A percentile compares a stretch with the other conserved stretches of the same genome.
Conservation (phyloP, 2,888 invertebrate species). For the Leptodirus hochenwartii region DNA sequence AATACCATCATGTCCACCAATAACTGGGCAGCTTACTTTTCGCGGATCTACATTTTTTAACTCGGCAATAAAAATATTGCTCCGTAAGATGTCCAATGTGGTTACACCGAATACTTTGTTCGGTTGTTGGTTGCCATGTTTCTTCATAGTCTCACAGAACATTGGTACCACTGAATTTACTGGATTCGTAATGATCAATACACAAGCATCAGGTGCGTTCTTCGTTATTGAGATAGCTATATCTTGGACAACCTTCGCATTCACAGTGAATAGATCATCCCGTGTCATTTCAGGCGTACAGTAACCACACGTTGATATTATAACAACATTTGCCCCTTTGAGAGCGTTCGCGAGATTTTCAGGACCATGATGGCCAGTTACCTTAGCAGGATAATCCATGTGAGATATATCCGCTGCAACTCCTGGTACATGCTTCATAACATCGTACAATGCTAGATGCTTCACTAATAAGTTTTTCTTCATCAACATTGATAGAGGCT, state of each 20-base stretch:
- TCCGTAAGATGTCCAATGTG: conserved; percentile 85
- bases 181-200: conserved; percentile 30
- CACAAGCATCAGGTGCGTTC: conserved; percentile 27
- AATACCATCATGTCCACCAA: conserved; percentile 91
- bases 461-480: conserved; percentile 71
- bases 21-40: conserved; percentile 67
- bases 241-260: too few relatives aligned
- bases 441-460: conserved; percentile 52
- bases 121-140: conserved; percentile 45
- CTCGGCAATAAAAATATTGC: conserved; percentile 79
- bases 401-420: conserved; percentile 30
- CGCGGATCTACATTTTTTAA: conserved; percentile 70
- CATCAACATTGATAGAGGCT: conserved; percentile 77
- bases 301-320: too few relatives aligned
- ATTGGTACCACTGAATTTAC: conserved; percentile 30
- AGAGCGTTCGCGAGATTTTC: conserved; percentile 22
- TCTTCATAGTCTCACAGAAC: conserved; percentile 27
- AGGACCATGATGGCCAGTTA: conserved; percentile 24
- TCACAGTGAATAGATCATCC: too few relatives aligned
- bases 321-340: too few relatives aligned
- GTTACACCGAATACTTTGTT: conserved; percentile 85
- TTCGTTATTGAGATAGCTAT: too few relatives aligned
- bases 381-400: conserved; percentile 25
- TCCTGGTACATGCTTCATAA: conserved; percentile 18
- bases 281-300: too few relatives aligned